Percentiles rank a stretch among this genome's conserved stretches.
Evolutionary conservation across 2,888 invertebrate genomes (phyloP).

Genomic region (Argynnis bischoffii): DNA sequence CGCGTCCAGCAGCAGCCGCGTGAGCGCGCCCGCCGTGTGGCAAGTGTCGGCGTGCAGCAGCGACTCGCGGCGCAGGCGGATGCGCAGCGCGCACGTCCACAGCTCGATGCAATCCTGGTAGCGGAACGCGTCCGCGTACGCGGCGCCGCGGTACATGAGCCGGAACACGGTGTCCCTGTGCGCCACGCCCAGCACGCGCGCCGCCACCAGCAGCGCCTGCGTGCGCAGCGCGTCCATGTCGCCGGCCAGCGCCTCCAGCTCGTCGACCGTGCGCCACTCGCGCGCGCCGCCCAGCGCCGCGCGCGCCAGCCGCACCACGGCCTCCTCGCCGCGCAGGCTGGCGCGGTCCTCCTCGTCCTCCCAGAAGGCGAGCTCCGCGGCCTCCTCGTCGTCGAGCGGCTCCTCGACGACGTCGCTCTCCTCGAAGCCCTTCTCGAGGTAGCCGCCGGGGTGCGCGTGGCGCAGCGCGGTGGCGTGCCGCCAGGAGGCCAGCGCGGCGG

Average conservation of each 20-base stretch:
- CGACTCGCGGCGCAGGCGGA: conserved; percentile 90
- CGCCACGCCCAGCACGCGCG: conserved; percentile 91
- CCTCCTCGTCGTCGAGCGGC: conserved; percentile 64
- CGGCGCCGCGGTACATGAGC: conserved; percentile 87
- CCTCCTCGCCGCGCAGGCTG: conserved; percentile 67
- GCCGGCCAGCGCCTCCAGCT: conserved; percentile 87
- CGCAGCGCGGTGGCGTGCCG: conserved; percentile 82
- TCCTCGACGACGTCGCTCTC: conserved; percentile 44
- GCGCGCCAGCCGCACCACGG: conserved; percentile 81
- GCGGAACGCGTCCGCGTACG: conserved; percentile 87
- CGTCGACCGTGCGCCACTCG: conserved; percentile 88
- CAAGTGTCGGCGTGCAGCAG: conserved; percentile 87
- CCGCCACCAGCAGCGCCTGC: conserved; percentile 93
- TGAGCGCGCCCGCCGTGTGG: conserved; percentile 92
- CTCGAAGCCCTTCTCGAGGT: conserved; percentile 45
- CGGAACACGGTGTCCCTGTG: conserved; percentile 95
- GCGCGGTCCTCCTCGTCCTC: conserved; percentile 65
- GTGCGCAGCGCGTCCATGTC: conserved; percentile 93
- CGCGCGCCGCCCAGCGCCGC: conserved; percentile 84
- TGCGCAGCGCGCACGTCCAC: conserved; percentile 91
- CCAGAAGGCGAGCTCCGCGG: conserved; percentile 68
- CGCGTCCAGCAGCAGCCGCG: conserved; percentile 90
- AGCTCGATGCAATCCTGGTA: conserved; percentile 93
- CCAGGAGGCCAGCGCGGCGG: conserved; percentile 89
- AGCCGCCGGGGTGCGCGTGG: conserved; percentile 37